Evolutionary conservation across 2,888 invertebrate genomes (phyloP).

Genomic region (Diploptera punctata): DNA sequence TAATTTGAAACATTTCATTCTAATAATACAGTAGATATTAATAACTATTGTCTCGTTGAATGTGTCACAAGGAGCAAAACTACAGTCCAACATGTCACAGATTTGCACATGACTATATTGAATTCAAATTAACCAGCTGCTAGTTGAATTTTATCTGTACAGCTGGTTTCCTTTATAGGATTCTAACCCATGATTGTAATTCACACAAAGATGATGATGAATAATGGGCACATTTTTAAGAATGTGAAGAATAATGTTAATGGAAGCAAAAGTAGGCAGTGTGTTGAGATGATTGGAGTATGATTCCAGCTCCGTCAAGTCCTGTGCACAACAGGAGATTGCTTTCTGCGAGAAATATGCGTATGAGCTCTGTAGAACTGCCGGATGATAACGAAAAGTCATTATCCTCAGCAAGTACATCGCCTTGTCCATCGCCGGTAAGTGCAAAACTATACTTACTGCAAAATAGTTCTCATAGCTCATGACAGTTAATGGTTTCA

Average conservation of each 20-base stretch:
- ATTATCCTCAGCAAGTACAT: conserved; percentile 89
- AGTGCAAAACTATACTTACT: conserved; percentile 48
- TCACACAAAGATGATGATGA: neutral
- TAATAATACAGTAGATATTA: too few relatives aligned
- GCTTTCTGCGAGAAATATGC: conserved; percentile 78
- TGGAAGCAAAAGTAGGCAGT: neutral
- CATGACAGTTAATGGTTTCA: too few relatives aligned
- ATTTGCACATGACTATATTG: too few relatives aligned
- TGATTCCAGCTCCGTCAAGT: conserved; percentile 81
- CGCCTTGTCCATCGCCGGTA: conserved; percentile 90
- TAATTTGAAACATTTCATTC: too few relatives aligned
- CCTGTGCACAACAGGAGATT: conserved; percentile 87
- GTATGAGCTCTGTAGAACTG: conserved; percentile 93
- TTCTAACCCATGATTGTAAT: neutral
- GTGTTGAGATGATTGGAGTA: neutral
- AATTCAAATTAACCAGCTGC: too few relatives aligned
- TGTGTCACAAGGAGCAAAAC: too few relatives aligned
- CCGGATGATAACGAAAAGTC: conserved; percentile 92
- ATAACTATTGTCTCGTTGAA: too few relatives aligned
- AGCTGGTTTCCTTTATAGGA: too few relatives aligned
- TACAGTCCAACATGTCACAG: too few relatives aligned
- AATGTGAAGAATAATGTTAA: too few relatives aligned
- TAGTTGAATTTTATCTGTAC: too few relatives aligned
- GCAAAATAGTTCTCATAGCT: too few relatives aligned
- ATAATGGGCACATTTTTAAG: neutral